Evolutionary conservation across 2,888 invertebrate species (phyloP), one percentile per base, ranked within the genome.

Genomic region (Belgica antarctica): DNA sequence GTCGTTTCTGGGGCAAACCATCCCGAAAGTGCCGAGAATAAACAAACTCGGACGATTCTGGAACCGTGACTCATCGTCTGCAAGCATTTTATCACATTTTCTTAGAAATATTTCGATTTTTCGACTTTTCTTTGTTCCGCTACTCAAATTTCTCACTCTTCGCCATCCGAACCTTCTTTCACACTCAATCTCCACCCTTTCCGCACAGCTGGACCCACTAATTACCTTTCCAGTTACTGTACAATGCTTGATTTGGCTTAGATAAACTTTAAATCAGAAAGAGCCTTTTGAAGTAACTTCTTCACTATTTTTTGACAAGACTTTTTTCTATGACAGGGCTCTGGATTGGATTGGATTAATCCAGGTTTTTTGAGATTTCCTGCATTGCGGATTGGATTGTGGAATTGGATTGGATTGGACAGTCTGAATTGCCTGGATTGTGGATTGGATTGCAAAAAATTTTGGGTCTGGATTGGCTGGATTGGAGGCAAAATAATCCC

Each of bases 101-200:
- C n/a, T 12, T 10, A 17, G 8, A 19, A 27, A 66, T n/a, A 25
- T 41, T 34, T 28, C 41, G 34, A 28, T 41, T 61, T 61, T 61
- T 62, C 24, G 12, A n/a, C 34, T 62, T 41, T 63, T 47, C 65
- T 66, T 66, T 66, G 65, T 66, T 66, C 65, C 12, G 19, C n/a
- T 19, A 4, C 17, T 17, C 41, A 34, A 31, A 25, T 63, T 63
- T 2, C 19, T 41, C 12, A 36, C 17, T 22, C 17, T 24, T 3
- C 8, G 5, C 1, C 19, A 2, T 17, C n/a, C n/a, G n/a, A 59
- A 59, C 19, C 27, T 19, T 25, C 24, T 25, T 22, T 59, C 24
- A 19, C 22, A 8, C 10, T n/a, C 7, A 59, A 3, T 17, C 22
- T 59, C 24, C 24, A 59, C 27, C 4, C 27, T 59, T 1, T 19